A percentile compares a stretch with the other conserved stretches of the same genome.
phyloP scores from a whole-genome alignment of 2,113 vertebrate genomes.

The Leucosticte australis region DNA sequence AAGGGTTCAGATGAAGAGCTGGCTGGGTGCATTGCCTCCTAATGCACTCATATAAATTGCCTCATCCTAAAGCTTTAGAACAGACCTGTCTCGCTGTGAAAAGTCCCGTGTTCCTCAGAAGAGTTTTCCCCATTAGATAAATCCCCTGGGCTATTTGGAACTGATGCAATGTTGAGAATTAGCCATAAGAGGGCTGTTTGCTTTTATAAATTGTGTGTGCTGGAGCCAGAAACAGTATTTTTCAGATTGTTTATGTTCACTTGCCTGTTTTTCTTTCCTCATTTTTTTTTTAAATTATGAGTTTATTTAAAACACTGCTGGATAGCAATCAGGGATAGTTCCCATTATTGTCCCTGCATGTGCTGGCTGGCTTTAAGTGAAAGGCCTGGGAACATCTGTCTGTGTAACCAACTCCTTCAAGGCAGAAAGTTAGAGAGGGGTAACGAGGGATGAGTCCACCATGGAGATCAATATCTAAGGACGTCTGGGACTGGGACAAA shows the following conservation, averaged over 20 bases:
- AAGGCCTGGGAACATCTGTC: not conserved
- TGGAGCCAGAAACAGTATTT: not conserved
- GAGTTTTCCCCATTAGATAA: not conserved
- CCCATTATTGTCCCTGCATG: not conserved
- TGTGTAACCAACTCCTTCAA: not conserved
- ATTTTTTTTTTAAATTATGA: not conserved
- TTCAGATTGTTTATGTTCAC: not conserved
- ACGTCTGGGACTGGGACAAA: not conserved
- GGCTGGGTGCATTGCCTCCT: not conserved
- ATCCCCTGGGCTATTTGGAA: not conserved
- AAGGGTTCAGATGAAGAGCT: not conserved
- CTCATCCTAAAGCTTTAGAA: not conserved
- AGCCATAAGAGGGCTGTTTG: slow-evolving; percentile 30
- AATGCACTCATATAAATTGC: not conserved
- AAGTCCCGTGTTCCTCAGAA: not conserved
- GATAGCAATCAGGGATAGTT: not conserved
- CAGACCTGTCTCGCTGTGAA: not conserved
- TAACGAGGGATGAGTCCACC: not conserved
- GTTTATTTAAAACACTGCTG: not conserved
- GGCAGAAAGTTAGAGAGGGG: not conserved
- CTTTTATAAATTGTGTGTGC: not conserved
- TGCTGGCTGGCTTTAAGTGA: not conserved
- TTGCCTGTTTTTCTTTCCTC: not conserved
- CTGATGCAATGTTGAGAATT: slow-evolving; percentile 9
- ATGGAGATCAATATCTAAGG: not conserved